A percentile compares a stretch with the other conserved stretches of the same genome.
phyloP scores from a whole-genome alignment of 2,797 vertebrate species.

The Malurus splendens region DNA sequence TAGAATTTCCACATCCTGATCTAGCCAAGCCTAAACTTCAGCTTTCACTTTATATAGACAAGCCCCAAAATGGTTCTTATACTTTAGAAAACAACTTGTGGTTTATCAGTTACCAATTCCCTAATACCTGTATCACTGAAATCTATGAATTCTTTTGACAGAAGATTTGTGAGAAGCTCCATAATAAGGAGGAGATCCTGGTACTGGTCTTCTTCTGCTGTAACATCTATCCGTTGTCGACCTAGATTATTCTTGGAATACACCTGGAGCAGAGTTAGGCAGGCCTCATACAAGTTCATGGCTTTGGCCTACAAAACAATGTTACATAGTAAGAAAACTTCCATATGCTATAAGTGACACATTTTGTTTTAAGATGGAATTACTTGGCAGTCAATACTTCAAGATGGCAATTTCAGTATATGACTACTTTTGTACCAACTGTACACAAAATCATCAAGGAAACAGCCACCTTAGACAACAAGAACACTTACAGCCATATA shows the following conservation, averaged over 20 bases:
- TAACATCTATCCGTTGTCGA: conserved; percentile 86
- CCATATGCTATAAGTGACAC: background rate
- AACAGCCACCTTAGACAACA: background rate
- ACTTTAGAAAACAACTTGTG: background rate
- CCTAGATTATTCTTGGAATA: conserved; percentile 97
- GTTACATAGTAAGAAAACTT: background rate
- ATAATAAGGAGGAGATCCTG: conserved; percentile 98
- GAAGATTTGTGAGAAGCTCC: conserved; percentile 97
- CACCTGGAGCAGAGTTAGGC: conserved; percentile 94
- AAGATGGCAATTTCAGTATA: background rate
- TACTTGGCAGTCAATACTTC: background rate
- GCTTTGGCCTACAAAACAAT: conserved; percentile 84
- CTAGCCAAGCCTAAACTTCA: background rate
- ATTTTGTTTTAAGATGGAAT: background rate
- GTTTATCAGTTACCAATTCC: background rate
- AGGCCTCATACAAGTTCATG: conserved; percentile 97
- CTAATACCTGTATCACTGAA: conserved; percentile 93
- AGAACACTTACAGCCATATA: background rate
- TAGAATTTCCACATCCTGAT: background rate
- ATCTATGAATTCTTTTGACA: conserved; percentile 98
- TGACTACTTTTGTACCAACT: background rate
- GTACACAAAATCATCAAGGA: background rate
- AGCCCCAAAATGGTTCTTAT: background rate
- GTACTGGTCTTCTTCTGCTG: conserved; percentile 96
- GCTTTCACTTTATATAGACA: background rate